Evolutionary conservation across 2,113 vertebrate species (phyloP).

Genomic region (Dolichotis patagonum): DNA sequence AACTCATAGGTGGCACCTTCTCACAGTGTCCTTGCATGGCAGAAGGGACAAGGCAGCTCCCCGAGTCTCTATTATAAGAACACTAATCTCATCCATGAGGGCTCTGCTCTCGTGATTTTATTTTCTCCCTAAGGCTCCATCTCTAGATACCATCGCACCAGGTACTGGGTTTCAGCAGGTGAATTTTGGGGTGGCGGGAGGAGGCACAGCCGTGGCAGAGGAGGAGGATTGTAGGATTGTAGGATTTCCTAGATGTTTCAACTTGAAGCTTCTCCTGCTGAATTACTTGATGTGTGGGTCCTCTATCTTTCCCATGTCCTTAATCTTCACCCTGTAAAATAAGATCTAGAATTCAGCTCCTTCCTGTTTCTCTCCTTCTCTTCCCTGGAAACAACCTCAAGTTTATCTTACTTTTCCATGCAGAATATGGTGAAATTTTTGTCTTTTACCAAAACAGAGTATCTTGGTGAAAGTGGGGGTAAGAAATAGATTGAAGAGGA

Average conservation of each 20-base stretch:
- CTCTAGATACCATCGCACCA: not conserved
- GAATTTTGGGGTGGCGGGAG: not conserved
- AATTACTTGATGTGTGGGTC: not conserved
- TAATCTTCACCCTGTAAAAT: not conserved
- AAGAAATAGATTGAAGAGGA: not conserved
- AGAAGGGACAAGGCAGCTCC: not conserved
- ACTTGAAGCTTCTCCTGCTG: not conserved
- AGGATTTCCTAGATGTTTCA: not conserved
- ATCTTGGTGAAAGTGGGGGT: not conserved
- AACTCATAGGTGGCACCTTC: accelerated
- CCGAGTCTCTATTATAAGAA: not conserved
- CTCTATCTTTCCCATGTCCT: not conserved
- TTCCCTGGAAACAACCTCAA: conserved; percentile 32
- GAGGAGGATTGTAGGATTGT: not conserved
- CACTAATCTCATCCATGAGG: not conserved
- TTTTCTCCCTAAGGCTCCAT: not conserved
- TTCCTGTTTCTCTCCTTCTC: not conserved
- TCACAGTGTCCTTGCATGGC: not conserved
- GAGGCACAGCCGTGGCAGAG: not conserved
- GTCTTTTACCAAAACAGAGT: not conserved
- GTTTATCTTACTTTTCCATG: not conserved
- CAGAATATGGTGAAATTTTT: conserved; percentile 3
- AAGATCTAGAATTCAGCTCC: not conserved
- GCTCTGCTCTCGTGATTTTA: not conserved
- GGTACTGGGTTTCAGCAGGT: not conserved